phyloP scores from a whole-genome alignment of 2,888 invertebrate species.

The Rotaria magnacalcarata region DNA sequence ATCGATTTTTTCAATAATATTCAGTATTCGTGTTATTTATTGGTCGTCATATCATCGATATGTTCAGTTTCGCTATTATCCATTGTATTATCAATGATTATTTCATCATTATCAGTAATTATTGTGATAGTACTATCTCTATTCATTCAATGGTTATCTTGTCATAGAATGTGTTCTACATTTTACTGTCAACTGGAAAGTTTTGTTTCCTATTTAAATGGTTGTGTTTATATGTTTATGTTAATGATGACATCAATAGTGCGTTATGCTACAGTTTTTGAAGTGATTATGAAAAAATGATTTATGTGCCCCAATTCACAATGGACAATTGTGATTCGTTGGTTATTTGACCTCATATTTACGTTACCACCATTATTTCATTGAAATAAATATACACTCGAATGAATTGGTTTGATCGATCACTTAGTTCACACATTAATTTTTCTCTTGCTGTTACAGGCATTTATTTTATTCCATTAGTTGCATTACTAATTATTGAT shows the following conservation, averaged over 20 bases:
- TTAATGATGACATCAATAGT: not conserved
- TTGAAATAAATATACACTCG: conserved; percentile 28
- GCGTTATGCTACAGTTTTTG: not conserved
- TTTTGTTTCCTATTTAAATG: not conserved
- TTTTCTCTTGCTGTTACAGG: not conserved
- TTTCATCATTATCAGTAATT: not conserved
- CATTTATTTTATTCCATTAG: conserved; percentile 11
- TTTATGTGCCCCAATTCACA: not conserved
- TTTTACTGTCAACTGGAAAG: conserved; percentile 3
- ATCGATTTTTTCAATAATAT: not conserved
- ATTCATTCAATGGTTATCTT: not conserved
- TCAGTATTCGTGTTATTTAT: not conserved
- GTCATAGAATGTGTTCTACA: not conserved
- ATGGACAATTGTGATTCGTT: not conserved
- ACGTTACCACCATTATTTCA: not conserved
- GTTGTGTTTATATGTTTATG: conserved; percentile 17
- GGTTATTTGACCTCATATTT: not conserved
- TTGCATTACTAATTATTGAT: not conserved
- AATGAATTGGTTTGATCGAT: conserved; percentile 22
- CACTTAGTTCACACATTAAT: not conserved
- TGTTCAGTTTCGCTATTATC: not conserved
- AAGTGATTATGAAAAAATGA: not conserved
- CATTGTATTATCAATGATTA: not conserved
- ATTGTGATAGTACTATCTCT: not conserved
- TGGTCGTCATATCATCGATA: not conserved